These are phyloP conservation scores for Gibbula magus DNA, from an alignment of 2,888 invertebrate species.

Conservation along the genomic window DNA sequence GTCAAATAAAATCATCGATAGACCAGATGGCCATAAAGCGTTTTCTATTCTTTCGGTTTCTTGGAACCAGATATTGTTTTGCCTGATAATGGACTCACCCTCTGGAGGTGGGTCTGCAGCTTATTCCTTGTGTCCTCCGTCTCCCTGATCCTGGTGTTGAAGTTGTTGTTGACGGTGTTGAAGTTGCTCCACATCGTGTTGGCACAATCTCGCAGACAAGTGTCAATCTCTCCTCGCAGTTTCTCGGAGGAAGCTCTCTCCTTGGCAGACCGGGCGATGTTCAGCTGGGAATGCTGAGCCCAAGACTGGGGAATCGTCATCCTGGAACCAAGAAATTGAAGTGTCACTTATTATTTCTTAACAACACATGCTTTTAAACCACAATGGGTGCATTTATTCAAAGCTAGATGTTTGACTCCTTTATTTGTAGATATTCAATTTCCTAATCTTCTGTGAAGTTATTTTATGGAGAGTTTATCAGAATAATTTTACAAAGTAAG, in stretches of 20 bases:
- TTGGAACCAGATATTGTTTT: too few relatives aligned
- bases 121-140: slow-evolving; percentile 74
- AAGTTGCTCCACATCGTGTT: slow-evolving; percentile 76
- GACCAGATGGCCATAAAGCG: too few relatives aligned
- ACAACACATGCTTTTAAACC: too few relatives aligned
- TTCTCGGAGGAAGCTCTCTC: slow-evolving; percentile 73
- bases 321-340: slow-evolving; percentile 70
- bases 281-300: slow-evolving; percentile 74
- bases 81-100: slow-evolving; percentile 53
- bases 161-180: slow-evolving; percentile 74
- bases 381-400: too few relatives aligned
- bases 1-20: too few relatives aligned
- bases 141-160: slow-evolving; percentile 73
- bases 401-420: too few relatives aligned
- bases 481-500: too few relatives aligned
- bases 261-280: slow-evolving; percentile 73
- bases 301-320: slow-evolving; percentile 81
- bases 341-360: too few relatives aligned
- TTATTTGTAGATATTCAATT: too few relatives aligned
- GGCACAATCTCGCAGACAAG: slow-evolving; percentile 70
- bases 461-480: too few relatives aligned
- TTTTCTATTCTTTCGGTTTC: too few relatives aligned
- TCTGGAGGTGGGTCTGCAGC: slow-evolving; percentile 74
- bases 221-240: slow-evolving; percentile 73
- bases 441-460: too few relatives aligned